Base-by-base conservation (phyloP, 2,888 invertebrate genomes). In the Matsumyia berberina region DNA sequence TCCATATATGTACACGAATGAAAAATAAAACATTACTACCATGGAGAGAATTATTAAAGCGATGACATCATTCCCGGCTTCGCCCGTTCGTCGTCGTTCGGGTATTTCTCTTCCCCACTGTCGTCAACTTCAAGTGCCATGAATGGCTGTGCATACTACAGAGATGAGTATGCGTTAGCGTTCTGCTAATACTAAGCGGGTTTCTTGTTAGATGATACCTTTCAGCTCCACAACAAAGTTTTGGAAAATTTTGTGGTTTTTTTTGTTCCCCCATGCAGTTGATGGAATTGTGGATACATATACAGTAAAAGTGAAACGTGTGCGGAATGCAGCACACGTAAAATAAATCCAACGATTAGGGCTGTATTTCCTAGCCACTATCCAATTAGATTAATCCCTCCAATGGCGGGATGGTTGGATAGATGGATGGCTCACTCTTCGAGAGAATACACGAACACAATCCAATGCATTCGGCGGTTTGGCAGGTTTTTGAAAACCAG, bases 31-130 rank as follows among this genome's bases (percentile, higher is more conserved):
- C 64, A 58, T 62, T 69, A 74, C 69, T 60, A 70, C 55, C 44
- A 80, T 44, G 24, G 73, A 66, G 15, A 70, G 57, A 66, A 51
- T 74, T 83, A 73, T 80, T 70, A 66, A 80, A 42, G 85, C 85
- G 80, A 76, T 86, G 86, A 86, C 86, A 86, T 86, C 86, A 86
- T 87, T 83, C 77, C 76, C 74, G 70, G 67, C 67, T 78, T 80
- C 67, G 55, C 42, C 24, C 24, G 24, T n/a, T n/a, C n/a, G 24
- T 4, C 24, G 24, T 4, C 24, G 46, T 35, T 55, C 12, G 31
- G 37, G 35, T 24, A 39, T 39, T 62, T 44, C 79, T 55, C 51
- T 49, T 58, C 49, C 39, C 66, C 66, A 37, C 42, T 35, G 49
- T 44, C 53, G 42, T 24, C 44, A n/a, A 37, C 1, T 67, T 60